Evolutionary conservation across 2,797 vertebrate species (phyloP).

Genomic region (Mormyrops boulengeri): DNA sequence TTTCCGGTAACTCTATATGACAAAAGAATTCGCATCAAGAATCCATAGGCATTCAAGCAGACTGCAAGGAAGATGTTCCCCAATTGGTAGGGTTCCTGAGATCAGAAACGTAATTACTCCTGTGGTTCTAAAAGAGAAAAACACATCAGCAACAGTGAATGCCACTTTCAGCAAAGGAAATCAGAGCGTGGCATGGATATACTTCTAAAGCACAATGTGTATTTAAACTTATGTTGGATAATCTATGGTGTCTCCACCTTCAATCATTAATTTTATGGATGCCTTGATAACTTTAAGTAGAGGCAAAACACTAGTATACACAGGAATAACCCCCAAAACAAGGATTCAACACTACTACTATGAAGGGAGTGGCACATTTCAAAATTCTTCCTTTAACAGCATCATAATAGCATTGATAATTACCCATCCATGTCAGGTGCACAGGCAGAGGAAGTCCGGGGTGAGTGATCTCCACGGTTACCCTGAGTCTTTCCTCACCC

Average conservation of each 20-base stretch:
- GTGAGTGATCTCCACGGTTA: conserved; percentile 63
- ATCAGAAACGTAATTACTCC: conserved; percentile 48
- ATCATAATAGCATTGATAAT: not conserved
- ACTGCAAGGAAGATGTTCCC: not conserved
- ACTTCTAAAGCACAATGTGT: not conserved
- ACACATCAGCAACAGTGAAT: not conserved
- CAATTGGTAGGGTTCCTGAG: not conserved
- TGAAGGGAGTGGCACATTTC: not conserved
- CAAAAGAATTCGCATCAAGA: not conserved
- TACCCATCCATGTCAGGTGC: conserved; percentile 64
- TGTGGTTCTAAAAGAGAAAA: conserved; percentile 53
- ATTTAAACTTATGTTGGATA: not conserved
- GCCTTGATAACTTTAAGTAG: not conserved
- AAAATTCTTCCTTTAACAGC: not conserved
- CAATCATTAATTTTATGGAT: not conserved
- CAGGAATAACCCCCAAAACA: not conserved
- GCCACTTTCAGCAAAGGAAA: not conserved
- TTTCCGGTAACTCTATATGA: not conserved
- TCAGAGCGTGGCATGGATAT: not conserved
- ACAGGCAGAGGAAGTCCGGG: conserved; percentile 56
- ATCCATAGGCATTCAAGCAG: not conserved
- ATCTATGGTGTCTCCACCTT: not conserved
- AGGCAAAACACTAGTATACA: not conserved
- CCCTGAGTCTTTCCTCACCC: conserved; percentile 42
- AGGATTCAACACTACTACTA: not conserved